Evolutionary conservation across 2,113 vertebrate genomes (phyloP), one percentile per base, ranked within the genome.

Genomic region (Halichoeres trimaculatus): DNA sequence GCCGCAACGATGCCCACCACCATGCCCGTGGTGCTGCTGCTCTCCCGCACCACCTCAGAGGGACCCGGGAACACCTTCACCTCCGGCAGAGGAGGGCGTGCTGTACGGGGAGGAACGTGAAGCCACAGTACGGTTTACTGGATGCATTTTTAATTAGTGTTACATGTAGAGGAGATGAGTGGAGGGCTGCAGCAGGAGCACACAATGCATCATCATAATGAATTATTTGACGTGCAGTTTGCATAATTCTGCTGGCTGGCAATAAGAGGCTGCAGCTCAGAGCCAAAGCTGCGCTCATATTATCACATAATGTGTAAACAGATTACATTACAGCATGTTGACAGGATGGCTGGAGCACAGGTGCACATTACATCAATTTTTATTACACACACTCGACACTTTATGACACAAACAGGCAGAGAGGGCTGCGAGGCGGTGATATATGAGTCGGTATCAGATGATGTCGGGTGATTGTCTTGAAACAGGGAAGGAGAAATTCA

Each of bases 11-110:
- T 99, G 78, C 98, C 98, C 14, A 99, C 98, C 64, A 99, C 98
- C 98, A 99, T 99, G 68, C 98, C 98, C 0, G 98, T 99, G 20
- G 98, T 99, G 92, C 97, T 99, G 94, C 97, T 98, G 84, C 96
- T 97, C 83, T 99, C 97, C 1, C 97, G 95, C 57, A 99, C 96
- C 91, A 97, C 97, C 79, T 97, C 98, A 0, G 96, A 95, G 0
- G 97, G 95, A 73, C 95, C 95, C 0, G 97, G 95, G 86, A 96
- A 97, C 78, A 95, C 95, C 81, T 97, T 94, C 34, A 96, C 95
- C 2, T 97, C 98, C 0, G 96, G 94, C 76, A 95, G 91, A 2
- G 98, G 98, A 12, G 98, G 96, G 62, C 97, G 97, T 62, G 97
- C 98, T 99, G 92, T 84, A 53, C 85, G 65, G 35, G n/a, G 13